Evolutionary conservation across 2,888 invertebrate species (phyloP).

Genomic region (Morpho helenor): DNA sequence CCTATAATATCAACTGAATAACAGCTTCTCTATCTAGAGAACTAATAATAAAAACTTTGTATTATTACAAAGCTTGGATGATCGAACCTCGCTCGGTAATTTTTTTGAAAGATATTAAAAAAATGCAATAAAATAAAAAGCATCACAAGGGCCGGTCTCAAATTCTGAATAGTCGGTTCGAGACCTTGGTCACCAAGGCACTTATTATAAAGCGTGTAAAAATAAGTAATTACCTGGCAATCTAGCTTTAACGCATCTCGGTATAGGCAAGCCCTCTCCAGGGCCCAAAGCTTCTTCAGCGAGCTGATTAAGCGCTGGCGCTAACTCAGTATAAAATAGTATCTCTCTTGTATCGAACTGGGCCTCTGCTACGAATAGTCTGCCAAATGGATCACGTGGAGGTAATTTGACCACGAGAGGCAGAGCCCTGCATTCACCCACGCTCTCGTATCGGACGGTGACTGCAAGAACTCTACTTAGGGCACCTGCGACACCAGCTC

Average conservation of each 20-base stretch:
- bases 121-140: too few species aligned
- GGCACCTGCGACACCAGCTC: conserved; percentile 84
- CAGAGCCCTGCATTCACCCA: conserved; percentile 51
- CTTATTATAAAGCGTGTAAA: too few species aligned
- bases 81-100: too few species aligned
- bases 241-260: conserved; percentile 84
- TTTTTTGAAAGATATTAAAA: too few species aligned
- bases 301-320: conserved; percentile 84
- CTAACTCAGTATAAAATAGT: conserved; percentile 89
- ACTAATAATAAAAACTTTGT: too few species aligned
- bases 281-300: conserved; percentile 78
- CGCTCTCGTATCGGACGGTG: conserved; percentile 80
- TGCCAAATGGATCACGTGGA: conserved; percentile 88
- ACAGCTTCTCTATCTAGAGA: too few species aligned
- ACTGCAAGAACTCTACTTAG: conserved; percentile 89
- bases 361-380: conserved; percentile 89
- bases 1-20: too few species aligned
- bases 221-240: conserved; percentile 64
- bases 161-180: too few species aligned
- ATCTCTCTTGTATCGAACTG: conserved; percentile 91
- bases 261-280: conserved; percentile 65
- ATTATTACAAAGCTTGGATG: too few species aligned
- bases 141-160: too few species aligned
- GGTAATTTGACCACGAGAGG: conserved; percentile 86
- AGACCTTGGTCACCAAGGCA: too few species aligned